These are phyloP conservation scores for Otolemur crassicaudatus DNA, from an alignment of 2,797 vertebrate genomes.

Conservation along the genomic window DNA sequence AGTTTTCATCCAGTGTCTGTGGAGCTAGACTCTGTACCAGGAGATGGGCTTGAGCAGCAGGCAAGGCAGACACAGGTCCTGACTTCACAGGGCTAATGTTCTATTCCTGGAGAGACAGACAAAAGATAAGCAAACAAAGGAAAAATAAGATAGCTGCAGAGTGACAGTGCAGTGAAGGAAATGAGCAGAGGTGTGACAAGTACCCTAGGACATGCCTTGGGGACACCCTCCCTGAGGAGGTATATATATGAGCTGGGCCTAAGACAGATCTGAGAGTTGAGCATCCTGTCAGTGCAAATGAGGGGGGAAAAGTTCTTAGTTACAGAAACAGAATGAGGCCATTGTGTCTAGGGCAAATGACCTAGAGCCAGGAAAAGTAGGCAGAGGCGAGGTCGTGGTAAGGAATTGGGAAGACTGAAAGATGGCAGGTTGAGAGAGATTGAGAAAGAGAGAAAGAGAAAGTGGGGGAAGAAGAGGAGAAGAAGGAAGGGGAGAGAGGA, in stretches of 20 bases:
- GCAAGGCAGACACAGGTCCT: background rate
- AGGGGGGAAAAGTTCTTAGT: background rate
- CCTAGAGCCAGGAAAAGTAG: background rate
- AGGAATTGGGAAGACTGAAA: background rate
- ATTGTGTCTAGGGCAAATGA: background rate
- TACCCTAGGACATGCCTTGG: no score
- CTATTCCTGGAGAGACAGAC: background rate
- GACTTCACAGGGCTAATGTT: background rate
- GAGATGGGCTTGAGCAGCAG: background rate
- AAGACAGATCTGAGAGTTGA: background rate
- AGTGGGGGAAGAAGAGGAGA: no score
- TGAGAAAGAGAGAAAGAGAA: no score
- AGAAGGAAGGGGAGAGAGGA: no score
- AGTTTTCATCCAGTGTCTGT: background rate
- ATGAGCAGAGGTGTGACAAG: background rate
- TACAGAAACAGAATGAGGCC: background rate
- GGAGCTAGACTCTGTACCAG: background rate
- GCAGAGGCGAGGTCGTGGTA: accelerated
- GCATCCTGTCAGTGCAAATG: background rate
- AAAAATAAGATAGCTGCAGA: background rate
- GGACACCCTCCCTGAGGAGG: background rate
- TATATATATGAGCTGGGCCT: accelerated
- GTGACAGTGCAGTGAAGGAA: background rate
- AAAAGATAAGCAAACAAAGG: background rate
- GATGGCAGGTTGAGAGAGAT: background rate